phyloP scores from a whole-genome alignment of 2,797 vertebrate species.

The Danio kyathit region DNA sequence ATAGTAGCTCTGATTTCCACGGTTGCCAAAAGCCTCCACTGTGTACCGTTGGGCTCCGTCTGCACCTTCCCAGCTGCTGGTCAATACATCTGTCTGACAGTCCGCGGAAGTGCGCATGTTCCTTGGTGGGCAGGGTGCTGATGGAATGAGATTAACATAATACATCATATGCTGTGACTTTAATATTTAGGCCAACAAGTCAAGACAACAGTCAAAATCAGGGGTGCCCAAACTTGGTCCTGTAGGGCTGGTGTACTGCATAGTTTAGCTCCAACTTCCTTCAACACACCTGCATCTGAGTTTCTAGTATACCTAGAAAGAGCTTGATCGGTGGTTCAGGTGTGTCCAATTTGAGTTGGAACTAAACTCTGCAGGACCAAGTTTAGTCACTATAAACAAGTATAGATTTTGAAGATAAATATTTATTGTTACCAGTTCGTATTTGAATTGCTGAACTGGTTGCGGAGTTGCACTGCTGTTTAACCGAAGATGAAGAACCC shows the following conservation, averaged over 20 bases:
- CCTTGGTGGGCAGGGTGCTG: constrained; percentile 82
- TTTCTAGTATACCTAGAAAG: too few relatives aligned
- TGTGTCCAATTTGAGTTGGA: too few relatives aligned
- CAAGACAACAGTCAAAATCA: background rate
- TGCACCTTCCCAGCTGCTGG: constrained; percentile 76
- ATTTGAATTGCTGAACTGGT: constrained; percentile 68
- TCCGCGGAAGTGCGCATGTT: constrained; percentile 70
- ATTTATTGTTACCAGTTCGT: constrained; percentile 73
- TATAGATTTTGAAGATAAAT: background rate
- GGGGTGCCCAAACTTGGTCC: too few relatives aligned
- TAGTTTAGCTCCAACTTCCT: too few relatives aligned
- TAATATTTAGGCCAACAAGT: background rate
- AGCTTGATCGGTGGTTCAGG: too few relatives aligned
- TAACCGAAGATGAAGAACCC: constrained; percentile 46
- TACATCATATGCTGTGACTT: background rate
- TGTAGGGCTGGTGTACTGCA: too few relatives aligned
- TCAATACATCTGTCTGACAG: constrained; percentile 70
- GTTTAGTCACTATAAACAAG: background rate
- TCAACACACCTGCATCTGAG: too few relatives aligned
- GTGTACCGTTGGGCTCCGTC: constrained; percentile 75
- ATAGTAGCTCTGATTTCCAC: constrained; percentile 61
- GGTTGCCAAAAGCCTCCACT: constrained; percentile 76
- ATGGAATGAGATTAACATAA: background rate
- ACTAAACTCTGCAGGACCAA: too few relatives aligned
- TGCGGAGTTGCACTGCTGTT: constrained; percentile 64